Evolutionary conservation across 1,140 invertebrate genomes (phyloP).

Genomic region (Hyphantria cunea): DNA sequence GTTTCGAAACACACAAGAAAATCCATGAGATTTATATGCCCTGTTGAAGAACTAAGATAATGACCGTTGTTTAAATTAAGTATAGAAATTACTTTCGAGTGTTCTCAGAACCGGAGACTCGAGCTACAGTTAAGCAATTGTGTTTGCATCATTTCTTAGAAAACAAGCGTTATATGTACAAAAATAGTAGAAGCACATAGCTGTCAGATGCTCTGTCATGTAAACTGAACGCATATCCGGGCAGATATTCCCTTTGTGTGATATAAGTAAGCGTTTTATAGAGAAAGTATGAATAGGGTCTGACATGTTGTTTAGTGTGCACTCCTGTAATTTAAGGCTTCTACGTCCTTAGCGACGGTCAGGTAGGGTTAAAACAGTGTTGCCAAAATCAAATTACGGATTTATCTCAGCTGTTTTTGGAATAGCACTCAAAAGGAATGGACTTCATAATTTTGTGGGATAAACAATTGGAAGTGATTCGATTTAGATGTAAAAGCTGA

Average conservation of each 20-base stretch:
- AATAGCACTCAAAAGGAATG: too few species aligned
- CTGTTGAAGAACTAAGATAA: too few species aligned
- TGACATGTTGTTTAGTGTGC: slow-evolving; percentile 38
- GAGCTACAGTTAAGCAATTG: slow-evolving; percentile 24
- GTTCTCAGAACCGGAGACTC: slow-evolving; percentile 14
- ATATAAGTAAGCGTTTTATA: slow-evolving; percentile 28
- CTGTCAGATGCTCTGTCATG: not conserved
- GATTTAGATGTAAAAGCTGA: too few species aligned
- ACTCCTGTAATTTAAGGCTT: slow-evolving; percentile 29
- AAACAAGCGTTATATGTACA: slow-evolving; percentile 20
- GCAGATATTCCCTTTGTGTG: slow-evolving; percentile 32
- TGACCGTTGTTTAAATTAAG: too few species aligned
- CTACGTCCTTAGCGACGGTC: slow-evolving; percentile 21
- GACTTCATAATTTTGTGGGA: too few species aligned
- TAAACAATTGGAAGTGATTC: too few species aligned
- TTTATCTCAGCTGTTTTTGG: too few species aligned
- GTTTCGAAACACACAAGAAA: too few species aligned
- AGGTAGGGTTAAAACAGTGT: slow-evolving; percentile 23
- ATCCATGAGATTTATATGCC: too few species aligned
- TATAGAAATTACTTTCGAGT: slow-evolving; percentile 11
- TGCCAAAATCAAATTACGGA: too few species aligned
- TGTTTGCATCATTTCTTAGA: slow-evolving; percentile 10
- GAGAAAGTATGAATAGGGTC: slow-evolving; percentile 42
- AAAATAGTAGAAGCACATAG: slow-evolving; percentile 7
- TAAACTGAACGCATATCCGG: slow-evolving; percentile 20